Evolutionary conservation across 2,797 vertebrate genomes (phyloP), one percentile per base, ranked within the genome.

Genomic region (Propithecus deckenii): DNA sequence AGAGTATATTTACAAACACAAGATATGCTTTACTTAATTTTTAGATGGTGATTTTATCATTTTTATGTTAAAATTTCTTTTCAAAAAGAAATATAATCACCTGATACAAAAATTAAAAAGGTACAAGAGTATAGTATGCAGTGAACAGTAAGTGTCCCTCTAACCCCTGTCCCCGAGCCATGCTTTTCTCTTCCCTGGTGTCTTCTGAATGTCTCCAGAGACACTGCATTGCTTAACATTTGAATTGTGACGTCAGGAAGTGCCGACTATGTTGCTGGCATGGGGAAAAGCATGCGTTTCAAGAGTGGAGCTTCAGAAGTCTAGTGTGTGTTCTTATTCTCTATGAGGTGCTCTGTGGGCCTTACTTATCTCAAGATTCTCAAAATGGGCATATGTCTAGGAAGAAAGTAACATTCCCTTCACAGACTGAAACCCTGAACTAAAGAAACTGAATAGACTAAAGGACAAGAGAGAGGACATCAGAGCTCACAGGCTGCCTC

Each of bases 41-140:
- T 76, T 38, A 78, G 78, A 48, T 87, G 6, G 32, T 28, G 7
- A 18, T 74, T 75, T 86, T 71, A n/a, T 17, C 23, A 46, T n/a
- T 95, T 88, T 95, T 75, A 83, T 59, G 30, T 85, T 71, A 35
- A 85, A 86, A 4, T 35, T 93, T 95, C 32, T 38, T 97, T 93
- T 78, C 14, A 89, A 88, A 95, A 81, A 55, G 30, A 57, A 84
- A 30, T 59, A 59, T 10, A 69, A 87, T 43, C 4, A 72, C 22
- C 41, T n/a, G 63, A 65, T 61, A 52, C 1, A 92, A 71, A 75
- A 84, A 46, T 41, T 48, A 6, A 71, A 87, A 76, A 76, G 15
- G 35, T 59, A 7, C 7, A 91, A 35, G 43, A 35, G 13, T 48
- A 57, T 80, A 74, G 12, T 46, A 59, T 86, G 74, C 11, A 25